Percentiles rank a stretch among this genome's conserved stretches.
phyloP scores from a whole-genome alignment of 2,797 vertebrate genomes.

The Emydoidea blandingii region DNA sequence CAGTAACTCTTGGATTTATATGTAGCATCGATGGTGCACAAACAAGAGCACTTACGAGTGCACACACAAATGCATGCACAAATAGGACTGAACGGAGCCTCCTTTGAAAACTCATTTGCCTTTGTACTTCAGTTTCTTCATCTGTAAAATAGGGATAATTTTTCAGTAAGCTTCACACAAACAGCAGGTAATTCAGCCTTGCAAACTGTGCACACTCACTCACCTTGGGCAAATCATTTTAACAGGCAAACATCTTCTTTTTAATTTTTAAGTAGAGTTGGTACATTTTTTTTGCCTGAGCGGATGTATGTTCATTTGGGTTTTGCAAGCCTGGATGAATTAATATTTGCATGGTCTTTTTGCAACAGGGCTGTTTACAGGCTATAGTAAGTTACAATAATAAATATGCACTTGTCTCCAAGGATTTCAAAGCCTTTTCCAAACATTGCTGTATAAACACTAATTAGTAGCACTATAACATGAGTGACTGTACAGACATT shows the following conservation, averaged over 20 bases:
- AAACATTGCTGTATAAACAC: background rate
- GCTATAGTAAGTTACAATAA: background rate
- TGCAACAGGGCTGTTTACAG: background rate
- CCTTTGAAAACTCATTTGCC: background rate
- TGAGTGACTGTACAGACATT: rapidly evolving
- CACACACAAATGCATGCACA: background rate
- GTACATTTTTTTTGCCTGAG: conserved; percentile 16
- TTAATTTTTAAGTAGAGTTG: background rate
- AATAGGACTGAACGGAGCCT: background rate
- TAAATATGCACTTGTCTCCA: background rate
- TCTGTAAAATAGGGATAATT: background rate
- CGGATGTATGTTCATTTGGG: background rate
- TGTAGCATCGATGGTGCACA: background rate
- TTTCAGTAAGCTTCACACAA: background rate
- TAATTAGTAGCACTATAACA: rapidly evolving
- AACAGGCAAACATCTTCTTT: background rate
- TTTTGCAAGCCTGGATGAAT: background rate
- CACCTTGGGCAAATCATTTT: background rate
- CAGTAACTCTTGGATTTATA: background rate
- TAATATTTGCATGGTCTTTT: background rate
- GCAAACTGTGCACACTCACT: background rate
- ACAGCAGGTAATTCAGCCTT: background rate
- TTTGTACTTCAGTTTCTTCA: background rate
- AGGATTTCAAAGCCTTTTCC: background rate
- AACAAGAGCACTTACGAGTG: background rate